Base-by-base conservation (phyloP, 35 echinoderm and acorn worm species). In the Eucidaris tribuloides region DNA sequence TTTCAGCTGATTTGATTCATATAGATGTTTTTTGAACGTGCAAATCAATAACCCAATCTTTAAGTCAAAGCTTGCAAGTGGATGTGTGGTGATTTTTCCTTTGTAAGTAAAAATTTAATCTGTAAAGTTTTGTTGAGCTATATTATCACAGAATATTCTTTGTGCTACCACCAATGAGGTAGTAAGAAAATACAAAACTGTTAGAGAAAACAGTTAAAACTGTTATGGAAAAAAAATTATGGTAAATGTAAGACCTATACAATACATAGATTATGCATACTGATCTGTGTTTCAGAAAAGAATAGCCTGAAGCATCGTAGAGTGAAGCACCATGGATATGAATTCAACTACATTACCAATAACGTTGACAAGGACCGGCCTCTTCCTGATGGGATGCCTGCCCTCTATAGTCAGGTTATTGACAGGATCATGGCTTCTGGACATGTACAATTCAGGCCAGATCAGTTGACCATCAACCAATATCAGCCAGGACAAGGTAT, bases 401-500 rank as follows among this genome's bases (percentile, higher is more conserved):
- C 31, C 4, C 65, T 93, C 28, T 84, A 86, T 46, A 50, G 7
- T 9, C 56, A 78, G 24, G 60, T 99, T 40, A 90, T 93, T 28
- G 83, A 90, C 28, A 85, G 68, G 34, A 93, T 99, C 62, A 87
- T 99, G 85, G 74, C 68, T 48, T 87, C 87, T 38, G 90, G 89
- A 19, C 83, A 90, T 65, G 87, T 99, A n/a, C 79, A 93, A 37
- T 13, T 79, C 60, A 90, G 59, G 62, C 86, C 74, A 27, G 87
- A 99, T 81, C 96, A 99, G 84, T 55, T 99, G 19, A 99, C 96
- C 27, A 80, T 99, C 33, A 99, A 99, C 84, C 90, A 99, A 62
- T 99, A 99, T 63, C 85, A 93, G 57, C 96, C 96, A 45, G 96
- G 96, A 3, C 96, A 99, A 90, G 96, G 96, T 99, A 84, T n/a